Base-by-base conservation (phyloP, 2,888 invertebrate genomes). In the Busseola fusca region DNA sequence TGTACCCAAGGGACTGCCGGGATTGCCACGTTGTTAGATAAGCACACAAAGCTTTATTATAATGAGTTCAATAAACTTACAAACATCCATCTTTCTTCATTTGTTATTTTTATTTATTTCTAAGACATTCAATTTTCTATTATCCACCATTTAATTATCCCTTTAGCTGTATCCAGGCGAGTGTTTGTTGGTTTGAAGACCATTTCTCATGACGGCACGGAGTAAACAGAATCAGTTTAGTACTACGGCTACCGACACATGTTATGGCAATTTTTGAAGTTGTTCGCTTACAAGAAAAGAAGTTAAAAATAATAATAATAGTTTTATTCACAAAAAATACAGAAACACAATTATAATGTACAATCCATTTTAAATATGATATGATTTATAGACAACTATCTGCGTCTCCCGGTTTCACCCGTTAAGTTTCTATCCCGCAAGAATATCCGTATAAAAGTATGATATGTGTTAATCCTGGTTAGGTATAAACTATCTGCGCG, bases 31-130 rank as follows among this genome's bases (percentile, higher is more conserved):
- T 25, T 56, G 18, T 27, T 18, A 6, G 5, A 30, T 50, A 40
- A 52, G 52, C 9, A 18, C n/a, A 52, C 30, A n/a, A 40, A 30
- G 12, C 30, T 16, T 40, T 12, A 18, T 7, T 27, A 16, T 12
- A 16, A 34, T 62, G 37, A 30, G 30, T 30, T 48, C 64, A 72
- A 34, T 64, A 40, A 5, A 64, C 57, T 48, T 14, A 30, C 37
- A 25, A 56, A 42, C 18, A 30, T 30, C 40, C 42, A 30, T 56
- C 25, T 37, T 3, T 25, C 48, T 64, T 57, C 0, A 34, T 40
- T 21, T 64, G 14, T 30, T 25, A 40, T 37, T 72, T 27, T 37
- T 63, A 63, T 72, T 64, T 64, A 72, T 40, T 50, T 7, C 21
- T 21, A 54, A 54, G n/a, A n/a, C n/a, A n/a, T n/a, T n/a, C n/a